Evolutionary conservation across 2,888 invertebrate species (phyloP), one percentile per base, ranked within the genome.

Genomic region (Eupeodes luniger): DNA sequence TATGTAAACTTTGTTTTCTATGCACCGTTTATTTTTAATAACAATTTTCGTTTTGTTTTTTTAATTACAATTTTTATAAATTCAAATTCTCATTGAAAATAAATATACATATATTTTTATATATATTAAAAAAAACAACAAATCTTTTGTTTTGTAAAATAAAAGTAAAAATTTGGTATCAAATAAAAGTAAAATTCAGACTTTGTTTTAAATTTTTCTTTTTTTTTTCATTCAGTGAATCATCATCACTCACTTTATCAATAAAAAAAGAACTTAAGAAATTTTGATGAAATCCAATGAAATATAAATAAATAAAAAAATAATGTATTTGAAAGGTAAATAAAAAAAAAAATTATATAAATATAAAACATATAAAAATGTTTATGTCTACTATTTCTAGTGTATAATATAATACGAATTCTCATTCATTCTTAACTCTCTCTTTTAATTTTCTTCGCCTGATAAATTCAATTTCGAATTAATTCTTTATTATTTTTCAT

Each of bases 151-250:
- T 81, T 74, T 76, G 53, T 80, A 80, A 81, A 81, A 64, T 81
- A 78, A 78, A 85, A 84, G 27, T 27, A 78, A 80, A 72, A 87
- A 87, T 87, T 87, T 87, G 87, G 87, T 87, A 87, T 87, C 76
- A 87, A 87, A 87, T 84, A 87, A 84, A 87, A 72, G 14, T 80
- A 62, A 81, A 87, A 84, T 76, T 87, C 87, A 87, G 87, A 87
- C 87, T 87, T 83, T 77, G 47, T 77, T 76, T 64, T 57, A 67
- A 81, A 53, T 53, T 57, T 19, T 59, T 74, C 61, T 55, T 72
- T 62, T 19, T 66, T 67, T n/a, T 66, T 36, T 79, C 59, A 36
- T 57, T 59, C 14, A 59, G 47, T 40, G 40, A 72, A 59, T 80
- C 57, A 64, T 27, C 27, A 27, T 27, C 27, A 27, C 49, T 76